Evolutionary conservation across 2,888 invertebrate species (phyloP).

Genomic region (Liopterus haemorrhoidalis): DNA sequence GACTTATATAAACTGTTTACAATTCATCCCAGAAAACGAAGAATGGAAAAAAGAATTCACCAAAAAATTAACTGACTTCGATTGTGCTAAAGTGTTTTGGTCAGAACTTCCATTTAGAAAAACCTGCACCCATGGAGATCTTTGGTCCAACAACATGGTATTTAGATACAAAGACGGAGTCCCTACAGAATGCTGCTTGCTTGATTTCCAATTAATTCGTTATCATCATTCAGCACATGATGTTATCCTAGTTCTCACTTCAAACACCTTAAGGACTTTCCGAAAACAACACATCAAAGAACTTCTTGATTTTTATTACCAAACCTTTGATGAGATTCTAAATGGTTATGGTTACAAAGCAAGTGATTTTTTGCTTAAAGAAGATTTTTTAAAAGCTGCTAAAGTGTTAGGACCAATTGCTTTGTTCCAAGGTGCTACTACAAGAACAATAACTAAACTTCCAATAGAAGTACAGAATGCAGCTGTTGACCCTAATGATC

Average conservation of each 20-base stretch:
- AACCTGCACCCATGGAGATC: slow-evolving; percentile 37
- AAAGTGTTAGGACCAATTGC: not conserved
- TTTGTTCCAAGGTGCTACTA: not conserved
- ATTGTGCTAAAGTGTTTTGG: not conserved
- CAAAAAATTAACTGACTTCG: not conserved
- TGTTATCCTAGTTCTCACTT: slow-evolving; percentile 35
- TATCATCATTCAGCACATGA: slow-evolving; percentile 37
- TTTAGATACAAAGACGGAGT: slow-evolving; percentile 32
- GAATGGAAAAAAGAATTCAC: slow-evolving; percentile 30
- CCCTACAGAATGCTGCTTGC: slow-evolving; percentile 31
- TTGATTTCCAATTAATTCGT: slow-evolving; percentile 38
- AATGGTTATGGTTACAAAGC: not conserved
- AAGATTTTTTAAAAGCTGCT: not conserved
- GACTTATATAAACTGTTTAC: slow-evolving; percentile 32
- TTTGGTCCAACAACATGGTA: slow-evolving; percentile 40
- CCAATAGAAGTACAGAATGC: no score
- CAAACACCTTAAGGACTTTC: slow-evolving; percentile 33
- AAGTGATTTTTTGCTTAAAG: not conserved
- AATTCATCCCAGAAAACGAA: slow-evolving; percentile 32
- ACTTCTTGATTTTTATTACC: slow-evolving; percentile 9
- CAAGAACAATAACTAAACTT: no score
- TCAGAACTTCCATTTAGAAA: slow-evolving; percentile 19
- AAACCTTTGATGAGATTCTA: not conserved
- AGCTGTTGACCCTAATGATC: not conserved
- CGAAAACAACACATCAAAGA: not conserved